Evolutionary conservation across 2,113 vertebrate genomes (phyloP).

Genomic region (Cacatua alba): DNA sequence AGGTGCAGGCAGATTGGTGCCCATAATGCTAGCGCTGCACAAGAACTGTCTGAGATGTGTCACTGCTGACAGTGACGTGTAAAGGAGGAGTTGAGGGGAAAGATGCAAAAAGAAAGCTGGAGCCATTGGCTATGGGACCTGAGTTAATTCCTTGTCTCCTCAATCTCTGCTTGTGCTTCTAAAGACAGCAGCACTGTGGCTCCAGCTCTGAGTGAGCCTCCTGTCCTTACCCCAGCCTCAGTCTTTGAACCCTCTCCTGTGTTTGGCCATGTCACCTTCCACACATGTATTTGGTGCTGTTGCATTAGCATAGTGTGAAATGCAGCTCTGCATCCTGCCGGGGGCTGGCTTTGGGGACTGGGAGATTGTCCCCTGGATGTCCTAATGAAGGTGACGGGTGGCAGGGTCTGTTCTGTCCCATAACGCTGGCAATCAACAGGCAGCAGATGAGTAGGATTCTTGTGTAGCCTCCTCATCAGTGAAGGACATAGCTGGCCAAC

Average conservation of each 20-base stretch:
- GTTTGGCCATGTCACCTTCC: background rate
- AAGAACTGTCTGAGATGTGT: background rate
- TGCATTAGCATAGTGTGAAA: background rate
- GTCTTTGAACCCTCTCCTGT: background rate
- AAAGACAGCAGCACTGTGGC: background rate
- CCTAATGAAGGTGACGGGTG: background rate
- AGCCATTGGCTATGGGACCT: background rate
- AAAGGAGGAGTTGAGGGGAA: background rate
- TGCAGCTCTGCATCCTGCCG: background rate
- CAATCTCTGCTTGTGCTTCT: background rate
- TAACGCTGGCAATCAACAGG: background rate
- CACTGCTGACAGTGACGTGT: rapidly evolving
- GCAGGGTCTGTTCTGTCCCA: background rate
- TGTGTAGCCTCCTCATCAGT: rapidly evolving
- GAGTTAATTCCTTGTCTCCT: background rate
- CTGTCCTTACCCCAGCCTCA: background rate
- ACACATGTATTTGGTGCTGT: background rate
- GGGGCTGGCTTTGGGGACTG: background rate
- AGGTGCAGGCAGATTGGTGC: background rate
- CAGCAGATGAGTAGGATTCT: background rate
- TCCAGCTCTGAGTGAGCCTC: background rate
- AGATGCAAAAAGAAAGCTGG: background rate
- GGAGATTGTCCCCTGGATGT: background rate
- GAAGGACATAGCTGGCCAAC: background rate
- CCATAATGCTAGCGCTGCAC: background rate